These are phyloP conservation scores for Myocastor coypus DNA, from an alignment of 2,113 vertebrate species.

Conservation along the genomic window DNA sequence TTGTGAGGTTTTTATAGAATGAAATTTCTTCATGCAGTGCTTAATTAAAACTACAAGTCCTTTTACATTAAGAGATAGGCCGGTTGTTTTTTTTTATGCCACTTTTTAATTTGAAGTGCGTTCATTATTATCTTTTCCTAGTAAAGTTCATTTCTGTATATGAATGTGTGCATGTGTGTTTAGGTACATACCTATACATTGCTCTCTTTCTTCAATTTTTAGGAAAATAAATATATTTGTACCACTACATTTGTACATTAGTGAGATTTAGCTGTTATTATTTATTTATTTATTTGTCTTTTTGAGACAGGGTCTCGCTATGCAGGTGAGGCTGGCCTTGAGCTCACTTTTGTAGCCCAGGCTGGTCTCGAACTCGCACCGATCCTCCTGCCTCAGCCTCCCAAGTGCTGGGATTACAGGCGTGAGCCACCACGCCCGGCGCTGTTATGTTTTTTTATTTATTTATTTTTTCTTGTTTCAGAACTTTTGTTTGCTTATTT, in stretches of 20 bases:
- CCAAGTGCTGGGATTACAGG: too few species aligned
- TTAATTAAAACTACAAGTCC: not conserved
- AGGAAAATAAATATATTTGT: not conserved
- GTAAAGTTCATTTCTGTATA: not conserved
- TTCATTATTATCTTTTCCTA: not conserved
- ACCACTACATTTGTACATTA: not conserved
- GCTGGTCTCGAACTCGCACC: too few species aligned
- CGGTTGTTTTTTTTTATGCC: not conserved
- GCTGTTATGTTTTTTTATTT: too few species aligned
- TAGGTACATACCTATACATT: not conserved
- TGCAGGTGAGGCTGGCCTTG: too few species aligned
- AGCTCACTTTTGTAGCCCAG: too few species aligned
- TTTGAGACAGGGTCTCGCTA: too few species aligned
- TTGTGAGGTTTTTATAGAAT: not conserved
- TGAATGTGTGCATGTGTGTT: not conserved
- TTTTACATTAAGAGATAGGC: not conserved
- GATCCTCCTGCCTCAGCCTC: too few species aligned
- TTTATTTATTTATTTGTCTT: too few species aligned
- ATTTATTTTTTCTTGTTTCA: too few species aligned
- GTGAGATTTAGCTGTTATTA: too few species aligned
- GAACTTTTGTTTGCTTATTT: too few species aligned
- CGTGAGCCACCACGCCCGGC: too few species aligned
- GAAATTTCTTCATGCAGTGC: not conserved
- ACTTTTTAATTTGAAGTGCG: not conserved
- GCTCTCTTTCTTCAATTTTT: not conserved